Evolutionary conservation across 2,888 invertebrate species (phyloP).

Genomic region (Chironomus riparius): DNA sequence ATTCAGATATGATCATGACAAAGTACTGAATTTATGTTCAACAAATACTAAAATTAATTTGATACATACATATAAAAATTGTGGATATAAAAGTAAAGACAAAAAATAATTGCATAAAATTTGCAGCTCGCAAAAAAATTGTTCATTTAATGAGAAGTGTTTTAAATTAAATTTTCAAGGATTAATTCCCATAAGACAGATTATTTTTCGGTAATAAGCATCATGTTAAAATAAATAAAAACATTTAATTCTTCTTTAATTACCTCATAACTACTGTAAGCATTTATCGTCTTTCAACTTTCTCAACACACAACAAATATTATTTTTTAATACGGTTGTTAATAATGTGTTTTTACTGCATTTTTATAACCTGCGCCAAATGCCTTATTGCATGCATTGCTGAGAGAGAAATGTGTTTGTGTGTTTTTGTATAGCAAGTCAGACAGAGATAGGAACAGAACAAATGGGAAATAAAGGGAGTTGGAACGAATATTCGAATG

Average conservation of each 20-base stretch:
- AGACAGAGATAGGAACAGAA: background rate
- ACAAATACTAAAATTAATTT: no score
- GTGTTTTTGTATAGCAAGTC: background rate
- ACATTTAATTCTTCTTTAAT: constrained; percentile 14
- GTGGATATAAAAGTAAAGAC: no score
- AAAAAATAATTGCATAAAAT: background rate
- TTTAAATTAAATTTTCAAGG: background rate
- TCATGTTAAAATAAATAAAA: constrained; percentile 6
- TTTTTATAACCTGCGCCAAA: constrained; percentile 18
- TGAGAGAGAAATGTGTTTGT: background rate
- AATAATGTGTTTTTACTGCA: constrained; percentile 21
- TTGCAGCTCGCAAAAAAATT: background rate
- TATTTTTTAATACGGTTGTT: constrained; percentile 14
- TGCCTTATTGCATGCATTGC: background rate
- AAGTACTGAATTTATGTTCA: no score
- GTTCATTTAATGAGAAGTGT: background rate
- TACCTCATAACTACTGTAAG: constrained; percentile 15
- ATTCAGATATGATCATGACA: no score
- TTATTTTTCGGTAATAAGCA: constrained; percentile 2
- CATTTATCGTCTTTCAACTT: constrained; percentile 13
- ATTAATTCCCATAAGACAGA: constrained; percentile 3
- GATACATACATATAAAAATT: no score
- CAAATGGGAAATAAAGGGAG: background rate
- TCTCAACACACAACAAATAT: constrained; percentile 6
- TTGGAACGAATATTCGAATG: no score